These are phyloP conservation scores for Sinocyclocheilus grahami DNA, from an alignment of 2,113 vertebrate species.

Conservation along the genomic window DNA sequence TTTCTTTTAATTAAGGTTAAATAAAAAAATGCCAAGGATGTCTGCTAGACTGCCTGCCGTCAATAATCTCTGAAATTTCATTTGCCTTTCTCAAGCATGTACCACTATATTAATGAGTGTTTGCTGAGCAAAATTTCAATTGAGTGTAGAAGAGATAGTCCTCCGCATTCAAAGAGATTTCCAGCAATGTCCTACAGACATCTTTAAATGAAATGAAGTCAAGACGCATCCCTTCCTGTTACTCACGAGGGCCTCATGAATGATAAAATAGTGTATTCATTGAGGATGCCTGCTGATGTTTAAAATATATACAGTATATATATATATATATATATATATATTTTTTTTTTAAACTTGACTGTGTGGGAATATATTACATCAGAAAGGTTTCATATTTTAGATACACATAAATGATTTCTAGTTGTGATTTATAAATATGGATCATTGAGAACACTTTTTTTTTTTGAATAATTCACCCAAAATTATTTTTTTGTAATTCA, in stretches of 20 bases:
- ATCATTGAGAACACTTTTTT: not conserved
- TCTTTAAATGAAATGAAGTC: slow-evolving; percentile 8
- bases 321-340: not conserved
- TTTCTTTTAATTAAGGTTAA: slow-evolving; percentile 55
- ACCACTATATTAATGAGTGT: slow-evolving; percentile 47
- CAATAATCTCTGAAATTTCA: slow-evolving; percentile 44
- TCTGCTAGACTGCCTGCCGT: slow-evolving; percentile 35
- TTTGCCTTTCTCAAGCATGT: slow-evolving; percentile 49
- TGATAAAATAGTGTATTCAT: not conserved
- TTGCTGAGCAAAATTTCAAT: slow-evolving; percentile 46
- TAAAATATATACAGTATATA: not conserved
- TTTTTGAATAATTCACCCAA: no score
- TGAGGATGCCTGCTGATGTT: not conserved
- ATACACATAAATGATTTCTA: not conserved
- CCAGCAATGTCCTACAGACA: slow-evolving; percentile 11
- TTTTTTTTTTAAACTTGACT: not conserved
- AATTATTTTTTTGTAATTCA: no score
- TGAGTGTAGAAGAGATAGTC: slow-evolving; percentile 3
- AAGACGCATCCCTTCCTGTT: not conserved
- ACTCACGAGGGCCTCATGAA: not conserved
- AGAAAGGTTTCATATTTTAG: not conserved
- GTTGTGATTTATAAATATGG: not conserved
- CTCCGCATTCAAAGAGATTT: not conserved
- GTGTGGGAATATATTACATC: not conserved
- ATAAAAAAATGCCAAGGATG: slow-evolving; percentile 42